Evolutionary conservation across 2,113 vertebrate genomes (phyloP).

Genomic region (Tricholaema leucomelas): DNA sequence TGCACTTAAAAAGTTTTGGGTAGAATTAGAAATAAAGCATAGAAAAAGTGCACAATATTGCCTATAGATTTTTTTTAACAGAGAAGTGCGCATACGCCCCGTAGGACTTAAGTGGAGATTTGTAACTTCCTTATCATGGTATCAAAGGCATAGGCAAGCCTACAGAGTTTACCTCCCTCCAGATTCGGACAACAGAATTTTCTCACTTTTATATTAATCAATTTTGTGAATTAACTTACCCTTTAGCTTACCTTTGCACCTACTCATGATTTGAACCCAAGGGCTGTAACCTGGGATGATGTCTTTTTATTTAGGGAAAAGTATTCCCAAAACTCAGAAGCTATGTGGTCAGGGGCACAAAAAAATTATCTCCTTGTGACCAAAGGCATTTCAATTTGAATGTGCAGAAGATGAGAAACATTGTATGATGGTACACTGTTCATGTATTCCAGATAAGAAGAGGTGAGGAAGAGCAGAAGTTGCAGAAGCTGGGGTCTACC

Average conservation of each 20-base stretch:
- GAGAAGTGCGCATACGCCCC: neutral
- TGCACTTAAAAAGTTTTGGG: neutral
- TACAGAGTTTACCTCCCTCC: neutral
- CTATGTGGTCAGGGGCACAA: neutral
- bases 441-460: neutral
- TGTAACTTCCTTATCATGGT: neutral
- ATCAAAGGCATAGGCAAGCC: neutral
- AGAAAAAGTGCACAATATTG: neutral
- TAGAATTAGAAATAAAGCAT: neutral
- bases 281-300: neutral
- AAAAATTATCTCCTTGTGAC: neutral
- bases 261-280: neutral
- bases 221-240: neutral
- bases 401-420: neutral
- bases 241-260: neutral
- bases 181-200: neutral
- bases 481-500: neutral
- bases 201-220: neutral
- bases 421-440: rapidly evolving
- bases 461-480: neutral
- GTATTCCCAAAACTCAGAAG: neutral
- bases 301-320: neutral
- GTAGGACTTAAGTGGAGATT: neutral
- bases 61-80: neutral
- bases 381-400: neutral